Percentiles rank a stretch among this genome's conserved stretches.
These are phyloP conservation scores for Eupithecia subumbrata DNA, from an alignment of 2,888 invertebrate species.

Conservation along the genomic window DNA sequence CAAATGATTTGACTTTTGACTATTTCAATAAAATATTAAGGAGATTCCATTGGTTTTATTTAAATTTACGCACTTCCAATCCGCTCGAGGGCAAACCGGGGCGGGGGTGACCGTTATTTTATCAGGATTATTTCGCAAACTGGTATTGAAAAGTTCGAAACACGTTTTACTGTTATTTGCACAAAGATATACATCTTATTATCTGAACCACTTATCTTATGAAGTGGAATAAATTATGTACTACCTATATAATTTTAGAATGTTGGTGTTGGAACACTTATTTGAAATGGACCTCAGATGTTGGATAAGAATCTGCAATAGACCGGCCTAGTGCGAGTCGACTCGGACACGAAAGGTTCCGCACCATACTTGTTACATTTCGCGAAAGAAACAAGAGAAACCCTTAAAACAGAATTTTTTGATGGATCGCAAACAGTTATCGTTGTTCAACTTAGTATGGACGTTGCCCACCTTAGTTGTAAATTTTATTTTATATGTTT, in stretches of 20 bases:
- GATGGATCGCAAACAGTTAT: too few species aligned
- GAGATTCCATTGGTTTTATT: background rate
- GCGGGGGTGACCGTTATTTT: background rate
- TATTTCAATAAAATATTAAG: background rate
- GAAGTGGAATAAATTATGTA: conserved; percentile 1
- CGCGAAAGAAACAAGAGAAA: too few species aligned
- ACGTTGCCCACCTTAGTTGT: too few species aligned
- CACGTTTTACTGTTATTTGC: conserved; percentile 1
- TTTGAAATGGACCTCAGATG: background rate
- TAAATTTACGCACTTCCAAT: background rate
- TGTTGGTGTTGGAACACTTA: background rate
- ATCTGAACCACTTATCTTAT: background rate
- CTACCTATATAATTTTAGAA: background rate
- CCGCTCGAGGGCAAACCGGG: background rate
- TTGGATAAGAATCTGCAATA: background rate
- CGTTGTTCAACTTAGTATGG: too few species aligned
- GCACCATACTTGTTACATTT: too few species aligned
- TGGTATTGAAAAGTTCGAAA: background rate
- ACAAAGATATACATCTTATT: background rate
- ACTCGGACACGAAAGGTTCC: too few species aligned
- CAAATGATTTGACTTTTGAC: too few species aligned
- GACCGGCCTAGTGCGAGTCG: too few species aligned
- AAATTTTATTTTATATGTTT: too few species aligned
- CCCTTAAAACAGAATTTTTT: too few species aligned
- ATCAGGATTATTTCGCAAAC: background rate